phyloP scores from a whole-genome alignment of 1,140 invertebrate genomes.

The Pogonus chalceus region DNA sequence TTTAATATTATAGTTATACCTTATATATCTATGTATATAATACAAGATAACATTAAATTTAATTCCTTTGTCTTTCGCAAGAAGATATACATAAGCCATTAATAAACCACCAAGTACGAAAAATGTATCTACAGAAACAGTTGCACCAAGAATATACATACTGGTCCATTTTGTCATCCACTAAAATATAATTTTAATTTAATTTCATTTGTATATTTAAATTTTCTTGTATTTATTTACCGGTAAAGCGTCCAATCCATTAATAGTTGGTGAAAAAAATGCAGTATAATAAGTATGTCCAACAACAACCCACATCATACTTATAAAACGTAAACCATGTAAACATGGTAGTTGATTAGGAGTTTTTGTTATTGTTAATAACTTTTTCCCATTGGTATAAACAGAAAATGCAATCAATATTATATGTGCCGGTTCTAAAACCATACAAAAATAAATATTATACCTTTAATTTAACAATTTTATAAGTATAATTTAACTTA shows the following conservation, averaged over 20 bases:
- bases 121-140: constrained; percentile 46
- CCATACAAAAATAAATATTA: background rate
- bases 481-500: background rate
- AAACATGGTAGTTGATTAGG: constrained; percentile 35
- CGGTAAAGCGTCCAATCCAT: background rate
- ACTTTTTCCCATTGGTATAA: constrained; percentile 29
- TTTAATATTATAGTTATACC: constrained; percentile 8
- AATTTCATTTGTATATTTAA: background rate
- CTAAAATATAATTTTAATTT: constrained; percentile 21
- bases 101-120: constrained; percentile 44
- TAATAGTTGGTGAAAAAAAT: background rate
- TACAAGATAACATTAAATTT: constrained; percentile 23
- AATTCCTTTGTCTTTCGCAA: constrained; percentile 34
- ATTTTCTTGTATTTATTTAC: background rate
- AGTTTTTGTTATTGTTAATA: constrained; percentile 23
- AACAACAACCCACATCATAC: constrained; percentile 55
- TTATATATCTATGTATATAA: constrained; percentile 23
- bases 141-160: constrained; percentile 33
- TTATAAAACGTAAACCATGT: constrained; percentile 46
- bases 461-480: constrained; percentile 7
- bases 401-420: constrained; percentile 30
- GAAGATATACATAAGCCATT: constrained; percentile 42
- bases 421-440: constrained; percentile 18
- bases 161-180: constrained; percentile 26
- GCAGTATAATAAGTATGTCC: constrained; percentile 39